These are phyloP conservation scores for Elmis aenea DNA, from an alignment of 2,888 invertebrate genomes.

Conservation along the genomic window DNA sequence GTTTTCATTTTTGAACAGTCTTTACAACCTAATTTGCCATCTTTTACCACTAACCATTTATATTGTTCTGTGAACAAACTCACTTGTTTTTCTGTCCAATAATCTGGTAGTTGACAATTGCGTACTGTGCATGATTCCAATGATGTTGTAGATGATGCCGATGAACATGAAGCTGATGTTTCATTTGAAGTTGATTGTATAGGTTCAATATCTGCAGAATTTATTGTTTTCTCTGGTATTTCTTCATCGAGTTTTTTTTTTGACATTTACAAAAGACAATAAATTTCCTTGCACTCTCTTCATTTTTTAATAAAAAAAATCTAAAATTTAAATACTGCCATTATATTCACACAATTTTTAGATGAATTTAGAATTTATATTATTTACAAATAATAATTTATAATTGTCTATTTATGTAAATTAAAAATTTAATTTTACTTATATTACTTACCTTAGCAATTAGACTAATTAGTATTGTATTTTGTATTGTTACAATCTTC, in stretches of 20 bases:
- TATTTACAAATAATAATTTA: slow-evolving; percentile 5
- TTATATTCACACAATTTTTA: slow-evolving; percentile 4
- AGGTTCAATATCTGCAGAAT: slow-evolving; percentile 4
- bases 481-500: slow-evolving; percentile 9
- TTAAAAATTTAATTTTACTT: slow-evolving; percentile 1
- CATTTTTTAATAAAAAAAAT: slow-evolving; percentile 3
- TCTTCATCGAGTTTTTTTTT: slow-evolving; percentile 6
- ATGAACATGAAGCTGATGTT: slow-evolving; percentile 11
- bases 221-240: slow-evolving; percentile 6
- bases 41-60: slow-evolving; percentile 4
- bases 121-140: slow-evolving; percentile 5
- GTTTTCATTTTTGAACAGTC: slow-evolving; percentile 12
- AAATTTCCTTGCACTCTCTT: slow-evolving; percentile 5
- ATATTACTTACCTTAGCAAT: slow-evolving; percentile 5
- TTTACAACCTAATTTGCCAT: slow-evolving; percentile 4
- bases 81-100: slow-evolving; percentile 4
- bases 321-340: slow-evolving; percentile 4
- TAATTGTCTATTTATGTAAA: slow-evolving; percentile 1
- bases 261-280: slow-evolving; percentile 3
- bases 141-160: slow-evolving; percentile 7
- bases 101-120: slow-evolving; percentile 5
- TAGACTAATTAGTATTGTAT: slow-evolving; percentile 4
- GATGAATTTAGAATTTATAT: slow-evolving; percentile 4
- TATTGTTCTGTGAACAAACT: slow-evolving; percentile 4
- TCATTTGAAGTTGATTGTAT: slow-evolving; percentile 6